Evolutionary conservation across 2,888 invertebrate species (phyloP), one percentile per base, ranked within the genome.

Genomic region (Argyresthia albistria): DNA sequence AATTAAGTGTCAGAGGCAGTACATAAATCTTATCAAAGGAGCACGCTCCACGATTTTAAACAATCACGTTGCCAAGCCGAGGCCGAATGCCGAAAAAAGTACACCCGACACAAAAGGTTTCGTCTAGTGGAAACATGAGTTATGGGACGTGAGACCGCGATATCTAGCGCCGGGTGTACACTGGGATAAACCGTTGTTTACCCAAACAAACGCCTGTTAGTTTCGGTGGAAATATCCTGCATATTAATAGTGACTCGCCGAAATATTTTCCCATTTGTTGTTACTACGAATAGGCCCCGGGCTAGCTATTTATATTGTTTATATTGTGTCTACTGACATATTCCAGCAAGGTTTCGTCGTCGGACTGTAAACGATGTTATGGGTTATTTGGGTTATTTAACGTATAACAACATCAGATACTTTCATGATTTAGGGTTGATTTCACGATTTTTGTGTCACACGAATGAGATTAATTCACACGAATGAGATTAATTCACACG

Each of bases 1-100:
- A 81, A 81, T 81, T 73, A 81, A 74, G 74, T 81, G 82, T 81
- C 82, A 80, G 71, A 61, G 67, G 60, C 81, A 81, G 76, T 73
- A 70, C 68, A 78, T 80, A 77, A 80, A 80, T 79, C 75, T 76
- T 76, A 80, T 81, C 79, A 77, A 67, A 62, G 64, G 59, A 69
- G 70, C 72, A 73, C 77, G 78, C 70, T 66, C 66, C 63, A 70
- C 73, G 78, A 75, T 76, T 80, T 80, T 76, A 76, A 78, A 79
- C 80, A 80, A 77, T 80, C 78, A 73, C 70, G 73, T 66, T 53
- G 51, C 37, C 47, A 8, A 25, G 47, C n/a, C 47, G 53, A 53
- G 54, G 49, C 50, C 45, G 51, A 35, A 53, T 64, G 60, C 62
- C 63, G 63, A 66, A 72, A 73, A 72, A 70, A 67, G 71, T 69